Evolutionary conservation across 1,140 invertebrate species (phyloP).

Genomic region (Drosophila athabasca): DNA sequence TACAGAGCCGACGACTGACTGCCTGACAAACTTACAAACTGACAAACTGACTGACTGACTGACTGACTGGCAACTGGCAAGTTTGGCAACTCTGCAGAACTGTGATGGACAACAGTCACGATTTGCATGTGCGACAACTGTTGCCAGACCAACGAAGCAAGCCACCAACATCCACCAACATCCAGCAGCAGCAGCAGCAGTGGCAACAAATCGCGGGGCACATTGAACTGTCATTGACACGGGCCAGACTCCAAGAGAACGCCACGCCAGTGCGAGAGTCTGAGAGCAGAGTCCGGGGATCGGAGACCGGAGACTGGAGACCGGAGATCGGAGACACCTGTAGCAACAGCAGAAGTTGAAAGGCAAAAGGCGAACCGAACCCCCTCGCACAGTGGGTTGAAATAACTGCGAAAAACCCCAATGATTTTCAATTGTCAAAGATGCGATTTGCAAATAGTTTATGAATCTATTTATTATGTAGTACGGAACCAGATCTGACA

Average conservation of each 20-base stretch:
- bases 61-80: constrained; percentile 50
- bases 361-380: constrained; percentile 71
- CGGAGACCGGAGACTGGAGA: constrained; percentile 12
- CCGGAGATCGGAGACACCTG: constrained; percentile 58
- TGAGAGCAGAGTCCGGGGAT: constrained; percentile 7
- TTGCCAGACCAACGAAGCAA: constrained; percentile 51
- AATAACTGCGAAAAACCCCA: no score
- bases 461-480: no score
- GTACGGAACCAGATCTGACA: no score
- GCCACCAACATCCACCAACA: constrained; percentile 31
- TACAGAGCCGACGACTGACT: constrained; percentile 48
- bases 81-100: constrained; percentile 68
- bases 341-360: constrained; percentile 68
- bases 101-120: constrained; percentile 81
- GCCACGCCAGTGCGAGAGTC: constrained; percentile 44
- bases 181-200: constrained; percentile 21
- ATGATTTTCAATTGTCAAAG: no score
- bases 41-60: constrained; percentile 49
- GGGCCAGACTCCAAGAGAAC: constrained; percentile 54
- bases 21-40: constrained; percentile 8
- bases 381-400: constrained; percentile 41
- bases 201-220: constrained; percentile 65
- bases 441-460: no score
- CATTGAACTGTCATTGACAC: constrained; percentile 83
- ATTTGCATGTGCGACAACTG: constrained; percentile 82